Evolutionary conservation across 2,888 invertebrate species (phyloP), one percentile per base, ranked within the genome.

Genomic region (Amiota mariae): DNA sequence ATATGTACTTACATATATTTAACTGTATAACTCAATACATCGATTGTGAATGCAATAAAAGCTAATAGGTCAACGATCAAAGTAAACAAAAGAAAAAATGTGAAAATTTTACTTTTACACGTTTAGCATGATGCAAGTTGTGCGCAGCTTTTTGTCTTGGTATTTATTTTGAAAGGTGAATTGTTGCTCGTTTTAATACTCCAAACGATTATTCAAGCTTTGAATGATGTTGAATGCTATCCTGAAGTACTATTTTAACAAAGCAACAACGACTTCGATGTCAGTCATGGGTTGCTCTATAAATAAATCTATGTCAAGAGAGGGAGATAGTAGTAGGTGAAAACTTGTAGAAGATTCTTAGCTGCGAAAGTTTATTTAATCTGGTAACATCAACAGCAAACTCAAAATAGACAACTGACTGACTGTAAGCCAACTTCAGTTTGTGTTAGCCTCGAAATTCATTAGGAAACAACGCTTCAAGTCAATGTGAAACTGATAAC

Each of bases 381-480:
- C 18, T 15, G 20, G 18, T 18, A 15, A n/a, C n/a, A n/a, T n/a
- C n/a, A 66, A 66, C 11, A 64, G 15, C 12, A 24, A 24, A 24
- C 11, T 8, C 24, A 20, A 2, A 36, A 11, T 11, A 24, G 15
- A 24, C 24, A 36, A 2, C 12, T 24, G 20, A 11, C 20, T 24
- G 24, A 36, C 36, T 36, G 36, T 8, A 36, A 61, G 10, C 24
- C 61, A 24, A 24, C 36, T 61, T 24, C 61, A 61, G 1, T 61
- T 61, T 61, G 61, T 36, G 24, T 61, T 24, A 61, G 61, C 9
- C 61, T 51, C 18, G 8, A 20, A 67, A 51, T 67, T 67, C 67
- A 67, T 67, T 67, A 67, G 51, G 67, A 2, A 36, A 36, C 49
- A 49, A 54, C 49, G 67, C 67, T 67, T 51, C 20, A 67, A 67